Conservation (phyloP, 2,888 invertebrate genomes). For the Panzeria rudis region DNA sequence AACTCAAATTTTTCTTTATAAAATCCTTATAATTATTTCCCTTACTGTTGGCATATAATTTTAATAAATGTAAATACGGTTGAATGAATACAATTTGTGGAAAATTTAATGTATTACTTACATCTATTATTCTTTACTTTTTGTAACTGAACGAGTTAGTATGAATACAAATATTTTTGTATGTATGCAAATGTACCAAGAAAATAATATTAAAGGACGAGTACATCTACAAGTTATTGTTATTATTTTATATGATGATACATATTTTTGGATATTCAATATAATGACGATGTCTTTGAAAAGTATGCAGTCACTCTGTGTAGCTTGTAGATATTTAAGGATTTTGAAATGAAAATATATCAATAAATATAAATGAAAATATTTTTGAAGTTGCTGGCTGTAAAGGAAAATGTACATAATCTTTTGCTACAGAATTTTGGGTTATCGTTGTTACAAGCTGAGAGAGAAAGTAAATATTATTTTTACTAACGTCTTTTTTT, state of each 20-base stretch:
- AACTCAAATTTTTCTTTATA: too few species aligned
- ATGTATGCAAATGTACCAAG: not conserved
- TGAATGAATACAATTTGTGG: constrained; percentile 64
- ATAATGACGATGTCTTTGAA: not conserved
- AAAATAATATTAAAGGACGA: constrained; percentile 22
- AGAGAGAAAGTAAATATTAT: constrained; percentile 14
- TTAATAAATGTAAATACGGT: constrained; percentile 43
- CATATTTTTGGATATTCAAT: constrained; percentile 36
- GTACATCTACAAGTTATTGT: not conserved
- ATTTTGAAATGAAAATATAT: constrained; percentile 13
- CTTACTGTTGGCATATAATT: constrained; percentile 10
- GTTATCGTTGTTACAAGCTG: not conserved
- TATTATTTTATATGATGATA: constrained; percentile 56
- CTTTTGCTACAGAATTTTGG: not conserved
- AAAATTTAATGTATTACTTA: constrained; percentile 61
- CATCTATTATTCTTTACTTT: constrained; percentile 45
- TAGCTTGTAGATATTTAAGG: not conserved
- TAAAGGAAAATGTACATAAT: not conserved
- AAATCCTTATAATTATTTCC: constrained; percentile 21
- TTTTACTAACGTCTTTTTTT: not conserved
- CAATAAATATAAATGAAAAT: constrained; percentile 22
- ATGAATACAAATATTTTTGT: not conserved
- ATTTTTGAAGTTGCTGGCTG: constrained; percentile 5
- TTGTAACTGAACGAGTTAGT: not conserved
- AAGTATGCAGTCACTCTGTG: not conserved